Evolutionary conservation across 2,113 vertebrate species (phyloP).

Genomic region (Bos taurus): DNA sequence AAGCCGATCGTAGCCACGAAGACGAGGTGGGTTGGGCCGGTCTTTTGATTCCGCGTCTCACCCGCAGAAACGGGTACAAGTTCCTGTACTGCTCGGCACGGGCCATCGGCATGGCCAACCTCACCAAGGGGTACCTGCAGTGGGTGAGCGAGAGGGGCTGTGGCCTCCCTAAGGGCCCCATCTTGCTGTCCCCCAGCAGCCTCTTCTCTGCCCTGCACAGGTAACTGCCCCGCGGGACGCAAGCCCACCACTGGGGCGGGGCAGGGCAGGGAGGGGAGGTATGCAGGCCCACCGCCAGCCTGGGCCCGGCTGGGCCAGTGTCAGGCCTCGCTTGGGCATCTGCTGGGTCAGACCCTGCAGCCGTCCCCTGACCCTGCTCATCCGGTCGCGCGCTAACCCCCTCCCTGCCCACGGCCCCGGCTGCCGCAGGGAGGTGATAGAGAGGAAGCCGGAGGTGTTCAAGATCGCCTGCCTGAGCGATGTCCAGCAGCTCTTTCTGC

Average conservation of each 20-base stretch:
- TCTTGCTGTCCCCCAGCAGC: conserved; percentile 94
- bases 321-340: neutral
- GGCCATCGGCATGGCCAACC: conserved; percentile 92
- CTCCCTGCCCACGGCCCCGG: neutral
- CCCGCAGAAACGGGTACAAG: conserved; percentile 93
- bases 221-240: conserved; percentile 67
- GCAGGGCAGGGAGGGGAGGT: neutral
- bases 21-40: fast-evolving
- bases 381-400: neutral
- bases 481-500: conserved; percentile 89
- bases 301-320: neutral
- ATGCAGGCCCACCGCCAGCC: neutral
- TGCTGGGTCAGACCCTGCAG: neutral
- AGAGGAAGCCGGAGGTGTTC: conserved; percentile 95
- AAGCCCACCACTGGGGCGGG: fast-evolving
- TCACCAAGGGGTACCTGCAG: conserved; percentile 92
- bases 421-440: conserved; percentile 90
- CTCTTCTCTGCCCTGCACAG: conserved; percentile 95
- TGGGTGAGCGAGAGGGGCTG: conserved; percentile 92
- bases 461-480: conserved; percentile 93
- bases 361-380: neutral
- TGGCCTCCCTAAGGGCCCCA: conserved; percentile 90
- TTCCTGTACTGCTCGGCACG: conserved; percentile 97
- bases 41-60: neutral
- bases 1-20: neutral